Evolutionary conservation across 2,888 invertebrate species (phyloP), one percentile per base, ranked within the genome.

Genomic region (Eristalis pertinax): DNA sequence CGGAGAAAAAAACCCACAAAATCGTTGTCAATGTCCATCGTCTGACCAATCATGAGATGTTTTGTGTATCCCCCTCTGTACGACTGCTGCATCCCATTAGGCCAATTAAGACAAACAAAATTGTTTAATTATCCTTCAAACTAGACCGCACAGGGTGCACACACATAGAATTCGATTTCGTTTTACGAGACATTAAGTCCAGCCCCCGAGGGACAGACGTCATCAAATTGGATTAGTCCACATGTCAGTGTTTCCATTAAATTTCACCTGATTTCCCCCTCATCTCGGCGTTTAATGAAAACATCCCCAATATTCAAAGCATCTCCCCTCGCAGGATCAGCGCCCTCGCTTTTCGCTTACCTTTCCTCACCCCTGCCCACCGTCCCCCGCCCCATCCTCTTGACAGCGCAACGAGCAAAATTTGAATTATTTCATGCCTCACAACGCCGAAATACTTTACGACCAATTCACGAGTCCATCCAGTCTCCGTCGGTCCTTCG

Each of bases 111-210:
- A 4, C 26, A 15, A 38, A 7, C 22, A 60, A 10, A 68, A 29
- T 68, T 68, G 50, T 43, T 56, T 32, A 50, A 68, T 50, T 50
- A 50, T 50, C 50, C 50, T 50, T 50, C 50, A 50, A 50, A 50
- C 50, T 19, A 50, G 50, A 50, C 50, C 50, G 8, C 50, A 50
- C 19, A 19, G 19, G 8, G 15, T 4, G 26, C n/a, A n/a, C 15
- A 50, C 43, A n/a, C 60, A 60, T 15, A 26, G 60, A 26, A 43
- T 63, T 43, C 43, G 67, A 79, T 70, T 56, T 70, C 19, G 68
- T 76, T 87, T 87, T 79, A 79, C 86, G 76, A 72, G 64, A 67
- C 86, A 87, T 84, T 84, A 87, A 84, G 62, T 79, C 15, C 79
- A 80, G 75, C 26, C 72, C 29, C 63, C 43, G 26, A 35, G 41